Evolutionary conservation across 2,113 vertebrate species (phyloP).

Genomic region (Seriola dumerili): DNA sequence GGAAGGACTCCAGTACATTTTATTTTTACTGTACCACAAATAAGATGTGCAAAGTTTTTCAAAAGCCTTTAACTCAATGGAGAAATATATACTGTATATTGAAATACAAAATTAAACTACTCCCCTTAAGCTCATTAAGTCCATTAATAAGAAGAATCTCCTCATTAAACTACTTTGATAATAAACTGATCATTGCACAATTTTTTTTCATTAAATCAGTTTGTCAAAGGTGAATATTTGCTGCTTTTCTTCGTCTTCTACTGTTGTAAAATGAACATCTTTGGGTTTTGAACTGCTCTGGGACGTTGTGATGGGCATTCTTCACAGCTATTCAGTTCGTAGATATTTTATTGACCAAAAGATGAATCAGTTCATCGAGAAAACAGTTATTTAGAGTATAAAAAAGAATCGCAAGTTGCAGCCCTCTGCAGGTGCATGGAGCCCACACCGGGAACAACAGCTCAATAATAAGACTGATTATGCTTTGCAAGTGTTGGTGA

Average conservation of each 20-base stretch:
- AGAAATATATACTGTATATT: too few relatives aligned
- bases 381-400: not conserved
- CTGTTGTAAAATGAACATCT: not conserved
- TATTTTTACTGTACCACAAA: not conserved
- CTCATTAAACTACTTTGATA: too few relatives aligned
- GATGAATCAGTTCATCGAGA: not conserved
- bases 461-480: conserved; percentile 4
- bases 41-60: too few relatives aligned
- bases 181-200: too few relatives aligned
- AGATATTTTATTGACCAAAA: not conserved
- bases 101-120: not conserved
- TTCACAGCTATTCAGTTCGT: not conserved
- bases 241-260: not conserved
- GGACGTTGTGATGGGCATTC: not conserved
- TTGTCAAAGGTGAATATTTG: not conserved
- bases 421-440: not conserved
- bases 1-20: not conserved
- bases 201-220: not conserved
- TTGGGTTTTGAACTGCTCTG: not conserved
- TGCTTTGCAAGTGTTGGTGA: conserved; percentile 7
- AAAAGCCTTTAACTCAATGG: too few relatives aligned
- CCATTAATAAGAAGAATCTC: not conserved
- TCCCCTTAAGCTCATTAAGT: not conserved
- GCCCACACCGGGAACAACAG: not conserved
- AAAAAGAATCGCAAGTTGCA: not conserved